Conservation (phyloP, 1,140 invertebrate species). For the Drosophila takahashii region DNA sequence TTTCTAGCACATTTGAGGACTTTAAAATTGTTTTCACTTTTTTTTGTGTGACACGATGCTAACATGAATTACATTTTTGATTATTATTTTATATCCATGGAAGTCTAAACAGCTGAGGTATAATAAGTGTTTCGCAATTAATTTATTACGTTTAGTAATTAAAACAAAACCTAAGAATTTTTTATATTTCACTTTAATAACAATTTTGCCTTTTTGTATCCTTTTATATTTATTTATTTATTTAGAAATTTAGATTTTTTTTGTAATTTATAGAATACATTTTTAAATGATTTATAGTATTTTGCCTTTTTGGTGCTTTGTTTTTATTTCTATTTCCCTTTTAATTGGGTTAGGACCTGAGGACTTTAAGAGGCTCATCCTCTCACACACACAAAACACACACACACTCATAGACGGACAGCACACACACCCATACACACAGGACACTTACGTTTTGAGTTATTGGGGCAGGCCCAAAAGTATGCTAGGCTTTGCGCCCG, state of each 20-base stretch:
- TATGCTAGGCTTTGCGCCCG: conserved; percentile 34
- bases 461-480: conserved; percentile 37
- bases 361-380: not conserved
- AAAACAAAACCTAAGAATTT: too few species aligned
- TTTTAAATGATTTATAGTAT: not conserved
- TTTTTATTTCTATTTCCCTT: not conserved
- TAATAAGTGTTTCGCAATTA: too few species aligned
- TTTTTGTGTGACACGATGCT: too few species aligned
- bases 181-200: too few species aligned
- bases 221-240: too few species aligned
- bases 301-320: not conserved
- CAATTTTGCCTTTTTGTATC: too few species aligned
- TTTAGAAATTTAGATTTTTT: too few species aligned
- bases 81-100: too few species aligned
- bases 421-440: not conserved
- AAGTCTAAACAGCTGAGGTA: too few species aligned
- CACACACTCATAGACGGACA: not conserved
- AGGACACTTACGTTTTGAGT: conserved; percentile 34
- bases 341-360: conserved; percentile 2
- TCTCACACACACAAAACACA: not conserved
- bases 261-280: too few species aligned
- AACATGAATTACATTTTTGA: too few species aligned
- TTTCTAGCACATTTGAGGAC: not conserved
- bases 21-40: not conserved
- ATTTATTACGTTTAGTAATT: too few species aligned